phyloP scores from a whole-genome alignment of 2,113 vertebrate species.

The Thinocorus orbignyianus region DNA sequence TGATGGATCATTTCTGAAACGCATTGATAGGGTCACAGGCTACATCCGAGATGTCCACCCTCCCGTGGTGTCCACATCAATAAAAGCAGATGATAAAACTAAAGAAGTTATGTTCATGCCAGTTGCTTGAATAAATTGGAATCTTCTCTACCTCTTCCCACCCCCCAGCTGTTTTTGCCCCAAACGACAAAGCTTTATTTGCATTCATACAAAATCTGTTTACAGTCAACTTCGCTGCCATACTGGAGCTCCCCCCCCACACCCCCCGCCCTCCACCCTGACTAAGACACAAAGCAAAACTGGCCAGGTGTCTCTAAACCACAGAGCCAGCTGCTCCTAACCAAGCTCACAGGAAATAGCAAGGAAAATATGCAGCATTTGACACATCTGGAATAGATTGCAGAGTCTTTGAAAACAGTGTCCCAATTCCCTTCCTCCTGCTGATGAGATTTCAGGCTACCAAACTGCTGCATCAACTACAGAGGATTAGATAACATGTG shows the following conservation, averaged over 20 bases:
- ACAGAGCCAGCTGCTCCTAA: constrained; percentile 55
- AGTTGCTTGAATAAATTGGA: background rate
- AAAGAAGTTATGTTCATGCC: background rate
- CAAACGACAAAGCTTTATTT: constrained; percentile 22
- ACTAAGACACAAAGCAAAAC: constrained; percentile 53
- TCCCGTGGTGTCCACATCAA: background rate
- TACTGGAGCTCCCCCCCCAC: background rate
- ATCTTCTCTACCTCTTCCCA: background rate
- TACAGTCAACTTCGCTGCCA: background rate
- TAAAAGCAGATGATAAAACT: background rate
- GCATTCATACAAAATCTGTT: constrained; percentile 40
- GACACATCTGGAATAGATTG: constrained; percentile 62
- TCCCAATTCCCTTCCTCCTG: constrained; percentile 35
- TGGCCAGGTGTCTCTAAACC: constrained; percentile 55
- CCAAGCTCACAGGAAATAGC: constrained; percentile 68
- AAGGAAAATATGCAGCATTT: constrained; percentile 52
- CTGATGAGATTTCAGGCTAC: constrained; percentile 67
- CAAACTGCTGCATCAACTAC: constrained; percentile 21
- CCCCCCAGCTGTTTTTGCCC: background rate
- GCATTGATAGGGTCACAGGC: background rate
- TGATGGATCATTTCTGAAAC: background rate
- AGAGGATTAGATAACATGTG: constrained; percentile 6
- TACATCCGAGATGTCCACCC: background rate
- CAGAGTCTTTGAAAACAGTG: constrained; percentile 58
- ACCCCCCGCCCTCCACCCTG: background rate